Evolutionary conservation across 1,140 invertebrate genomes (phyloP).

Genomic region (Cataglyphis hispanica): DNA sequence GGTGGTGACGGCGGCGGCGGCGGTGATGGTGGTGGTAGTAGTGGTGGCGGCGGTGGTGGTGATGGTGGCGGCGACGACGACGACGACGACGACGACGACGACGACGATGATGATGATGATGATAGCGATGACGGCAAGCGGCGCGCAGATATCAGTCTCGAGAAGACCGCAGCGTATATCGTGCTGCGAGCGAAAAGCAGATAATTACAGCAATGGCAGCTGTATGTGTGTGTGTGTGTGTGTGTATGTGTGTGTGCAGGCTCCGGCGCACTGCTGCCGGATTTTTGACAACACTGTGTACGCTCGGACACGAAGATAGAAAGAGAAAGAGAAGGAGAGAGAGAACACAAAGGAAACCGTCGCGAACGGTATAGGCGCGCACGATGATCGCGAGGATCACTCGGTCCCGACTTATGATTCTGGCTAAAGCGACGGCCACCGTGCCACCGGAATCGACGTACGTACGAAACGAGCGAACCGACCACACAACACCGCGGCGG

Average conservation of each 20-base stretch:
- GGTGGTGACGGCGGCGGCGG: background rate
- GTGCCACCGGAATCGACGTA: background rate
- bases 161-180: constrained; percentile 52
- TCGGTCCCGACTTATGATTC: background rate
- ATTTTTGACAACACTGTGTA: constrained; percentile 76
- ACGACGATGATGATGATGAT: constrained; percentile 24
- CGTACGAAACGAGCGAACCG: constrained; percentile 34
- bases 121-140: constrained; percentile 32
- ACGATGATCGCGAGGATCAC: constrained; percentile 32
- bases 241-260: too few species aligned
- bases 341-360: constrained; percentile 71
- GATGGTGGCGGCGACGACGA: background rate
- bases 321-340: constrained; percentile 30
- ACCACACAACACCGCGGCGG: constrained; percentile 6
- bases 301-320: constrained; percentile 9
- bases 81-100: background rate
- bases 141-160: constrained; percentile 12
- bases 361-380: constrained; percentile 40
- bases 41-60: background rate
- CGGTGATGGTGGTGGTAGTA: too few species aligned
- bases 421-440: background rate
- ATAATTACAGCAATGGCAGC: constrained; percentile 73
- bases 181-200: constrained; percentile 63
- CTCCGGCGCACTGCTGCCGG: constrained; percentile 72
- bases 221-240: too few species aligned